Evolutionary conservation across 2,113 vertebrate genomes (phyloP), one percentile per base, ranked within the genome.

Genomic region (Cyphomyrus discorhynchus): DNA sequence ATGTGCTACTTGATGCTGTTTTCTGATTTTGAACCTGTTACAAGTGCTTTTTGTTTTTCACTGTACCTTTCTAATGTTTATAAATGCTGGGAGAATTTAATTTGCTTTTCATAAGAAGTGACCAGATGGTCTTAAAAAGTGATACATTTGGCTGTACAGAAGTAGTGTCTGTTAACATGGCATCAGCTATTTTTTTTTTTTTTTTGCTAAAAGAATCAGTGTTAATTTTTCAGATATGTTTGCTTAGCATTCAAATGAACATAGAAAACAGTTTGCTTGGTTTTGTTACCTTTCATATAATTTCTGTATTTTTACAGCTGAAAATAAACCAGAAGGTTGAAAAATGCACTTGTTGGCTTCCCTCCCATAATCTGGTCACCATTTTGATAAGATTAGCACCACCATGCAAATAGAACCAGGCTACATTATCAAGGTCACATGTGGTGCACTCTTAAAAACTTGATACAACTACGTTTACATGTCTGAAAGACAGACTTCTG

Each of bases 231-330:
- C 31, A 42, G 21, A n/a, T 82, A 46, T 50, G 49, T 88, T 88
- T 47, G 46, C 39, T 70, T 24, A 80, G 66, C 66, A 49, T 88
- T 47, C 39, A 49, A 47, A 49, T 49, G 66, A 21, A 80, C 46
- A 19, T 35, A 80, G 7, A 66, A 52, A 62, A 49, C 53, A 35
- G 56, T 66, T 21, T 62, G 42, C 19, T 56, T 91, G 90, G 92
- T 91, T 92, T 91, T 91, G 86, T 91, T 91, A 91, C 6, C 89
- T 94, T 90, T 89, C 58, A 80, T 31, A 86, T 84, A 13, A 47
- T 66, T 82, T 82, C 47, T 89, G 80, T 70, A 86, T 86, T 86
- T 27, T 87, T 35, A 17, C 35, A 39, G 53, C 45, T 70, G 39
- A 86, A 31, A 89, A 85, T 89, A 86, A 89, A 85, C 8, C 56